Evolutionary conservation across 2,113 vertebrate species (phyloP), one percentile per base, ranked within the genome.

Genomic region (Ctenodactylus gundi): DNA sequence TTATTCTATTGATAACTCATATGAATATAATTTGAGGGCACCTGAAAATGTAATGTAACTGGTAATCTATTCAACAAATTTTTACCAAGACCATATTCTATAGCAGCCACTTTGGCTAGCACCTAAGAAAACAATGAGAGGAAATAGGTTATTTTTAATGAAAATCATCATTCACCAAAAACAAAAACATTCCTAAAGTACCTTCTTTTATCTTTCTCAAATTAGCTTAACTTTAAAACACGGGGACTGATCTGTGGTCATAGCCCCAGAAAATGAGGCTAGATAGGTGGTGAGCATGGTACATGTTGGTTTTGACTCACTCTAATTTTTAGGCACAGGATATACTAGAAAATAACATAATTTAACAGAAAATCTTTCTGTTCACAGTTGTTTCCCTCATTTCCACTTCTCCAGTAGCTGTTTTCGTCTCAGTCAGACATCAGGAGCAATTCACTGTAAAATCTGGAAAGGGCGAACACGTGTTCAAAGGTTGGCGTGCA

Each of bases 401-500:
- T 49, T 78, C 82, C 21, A 64, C 62, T 4, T 75, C 76, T 46
- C 34, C 34, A 29, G 11, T 34, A 65, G 39, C n/a, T 85, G 46
- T 51, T 86, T 62, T 77, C 53, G 39, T 58, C 34, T 94, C 70
- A 20, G 1, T 84, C 21, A 89, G 58, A 70, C 57, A 55, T 46
- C 27, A 21, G 68, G 27, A 36, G 10, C 41, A 72, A 53, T 65
- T 76, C 73, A 84, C 89, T 36, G 10, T 86, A 85, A 96, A 81
- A 53, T 72, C 49, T 29, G 84, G 80, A 95, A 89, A 18, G 46
- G 80, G 27, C 55, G 36, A 78, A 68, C 29, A 13, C 20, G 73
- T 89, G 64, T 57, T 92, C 85, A 93, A 53, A 94, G 72, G 80
- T 8, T 96, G 72, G 76, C 89, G 95, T 29, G 49, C 84, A 95